Percentiles rank a stretch among this genome's conserved stretches.
Evolutionary conservation across 2,113 vertebrate genomes (phyloP).

Genomic region (mouse (Mus musculus)): DNA sequence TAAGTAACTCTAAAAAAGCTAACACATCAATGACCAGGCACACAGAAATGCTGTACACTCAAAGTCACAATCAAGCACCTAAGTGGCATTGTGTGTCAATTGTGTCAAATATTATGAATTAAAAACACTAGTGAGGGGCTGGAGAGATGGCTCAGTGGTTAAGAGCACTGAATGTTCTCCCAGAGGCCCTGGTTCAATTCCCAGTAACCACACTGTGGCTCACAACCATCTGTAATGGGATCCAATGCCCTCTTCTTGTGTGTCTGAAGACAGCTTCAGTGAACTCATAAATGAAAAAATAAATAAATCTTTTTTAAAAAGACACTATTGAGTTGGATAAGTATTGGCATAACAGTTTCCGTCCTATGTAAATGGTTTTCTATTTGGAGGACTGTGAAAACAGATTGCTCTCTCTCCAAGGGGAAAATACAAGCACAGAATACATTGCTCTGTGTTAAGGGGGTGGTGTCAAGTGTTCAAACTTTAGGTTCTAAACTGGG

Average conservation of each 20-base stretch:
- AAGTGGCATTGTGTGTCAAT: slow-evolving; percentile 85
- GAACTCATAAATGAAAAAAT: too few species aligned
- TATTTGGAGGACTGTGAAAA: slow-evolving; percentile 85
- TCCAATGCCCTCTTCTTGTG: too few species aligned
- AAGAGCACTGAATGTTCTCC: too few species aligned
- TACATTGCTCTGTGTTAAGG: slow-evolving; percentile 85
- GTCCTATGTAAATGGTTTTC: slow-evolving; percentile 90
- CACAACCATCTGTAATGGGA: too few species aligned
- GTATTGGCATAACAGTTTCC: slow-evolving; percentile 90
- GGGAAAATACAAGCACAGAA: slow-evolving; percentile 89
- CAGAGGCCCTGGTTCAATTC: too few species aligned
- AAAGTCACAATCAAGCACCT: slow-evolving; percentile 41
- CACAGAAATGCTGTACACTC: background rate
- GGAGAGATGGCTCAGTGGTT: too few species aligned
- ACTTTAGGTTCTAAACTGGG: background rate
- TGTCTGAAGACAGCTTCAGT: too few species aligned
- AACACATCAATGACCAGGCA: slow-evolving; percentile 19
- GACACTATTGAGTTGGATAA: slow-evolving; percentile 86
- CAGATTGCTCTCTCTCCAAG: slow-evolving; percentile 87
- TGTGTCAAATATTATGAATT: slow-evolving; percentile 88
- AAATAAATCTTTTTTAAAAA: too few species aligned
- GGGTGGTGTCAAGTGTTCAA: slow-evolving; percentile 84
- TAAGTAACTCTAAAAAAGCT: slow-evolving; percentile 35
- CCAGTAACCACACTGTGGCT: too few species aligned
- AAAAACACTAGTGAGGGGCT: slow-evolving; percentile 80